Conservation (phyloP, 2,113 vertebrate species). For the Parotia lawesii region DNA sequence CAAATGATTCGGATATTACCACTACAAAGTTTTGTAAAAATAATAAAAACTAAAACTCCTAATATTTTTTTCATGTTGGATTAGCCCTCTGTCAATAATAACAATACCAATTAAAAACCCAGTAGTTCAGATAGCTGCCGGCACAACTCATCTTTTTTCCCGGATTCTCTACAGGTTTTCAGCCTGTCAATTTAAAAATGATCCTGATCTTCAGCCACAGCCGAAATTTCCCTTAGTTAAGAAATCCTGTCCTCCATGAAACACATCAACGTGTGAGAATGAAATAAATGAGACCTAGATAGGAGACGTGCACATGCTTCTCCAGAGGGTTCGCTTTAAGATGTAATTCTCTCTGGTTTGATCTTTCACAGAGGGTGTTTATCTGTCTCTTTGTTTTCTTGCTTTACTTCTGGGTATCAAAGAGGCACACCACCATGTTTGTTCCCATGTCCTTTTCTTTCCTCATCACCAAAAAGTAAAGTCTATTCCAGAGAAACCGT, state of each 20-base stretch:
- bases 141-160: not conserved
- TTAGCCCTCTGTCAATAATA: not conserved
- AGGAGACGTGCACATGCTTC: not conserved
- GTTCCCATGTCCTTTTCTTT: not conserved
- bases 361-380: not conserved
- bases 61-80: not conserved
- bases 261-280: accelerated
- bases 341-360: not conserved
- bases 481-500: not conserved
- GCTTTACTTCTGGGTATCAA: not conserved
- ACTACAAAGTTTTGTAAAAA: not conserved
- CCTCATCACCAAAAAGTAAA: not conserved
- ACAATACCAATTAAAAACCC: not conserved
- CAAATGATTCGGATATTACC: not conserved
- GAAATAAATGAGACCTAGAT: not conserved
- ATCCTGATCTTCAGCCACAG: not conserved
- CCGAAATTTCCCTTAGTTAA: not conserved
- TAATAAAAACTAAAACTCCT: not conserved
- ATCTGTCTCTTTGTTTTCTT: not conserved
- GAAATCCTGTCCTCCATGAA: not conserved
- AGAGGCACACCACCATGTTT: not conserved
- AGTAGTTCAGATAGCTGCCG: not conserved
- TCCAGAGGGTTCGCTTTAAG: not conserved
- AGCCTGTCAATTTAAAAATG: accelerated
- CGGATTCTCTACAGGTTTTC: not conserved